Evolutionary conservation across 2,113 vertebrate genomes (phyloP).

Genomic region (Opisthocomus hoazin): DNA sequence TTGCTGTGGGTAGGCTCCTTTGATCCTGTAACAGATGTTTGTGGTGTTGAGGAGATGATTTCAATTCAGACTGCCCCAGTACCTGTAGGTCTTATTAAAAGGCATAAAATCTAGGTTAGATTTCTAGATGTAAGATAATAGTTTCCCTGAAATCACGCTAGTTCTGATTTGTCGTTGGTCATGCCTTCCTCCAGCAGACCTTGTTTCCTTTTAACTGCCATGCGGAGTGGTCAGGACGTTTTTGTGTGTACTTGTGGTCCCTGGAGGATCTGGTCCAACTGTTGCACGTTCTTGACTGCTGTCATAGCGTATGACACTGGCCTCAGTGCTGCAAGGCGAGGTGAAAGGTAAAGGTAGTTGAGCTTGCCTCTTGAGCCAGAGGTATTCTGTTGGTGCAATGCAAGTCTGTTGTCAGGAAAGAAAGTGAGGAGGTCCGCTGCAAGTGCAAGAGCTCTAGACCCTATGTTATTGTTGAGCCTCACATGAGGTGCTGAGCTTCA

Average conservation of each 20-base stretch:
- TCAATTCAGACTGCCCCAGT: not conserved
- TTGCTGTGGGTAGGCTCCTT: not conserved
- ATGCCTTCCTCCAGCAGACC: not conserved
- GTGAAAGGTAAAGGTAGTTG: not conserved
- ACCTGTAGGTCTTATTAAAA: not conserved
- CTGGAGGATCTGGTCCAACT: not conserved
- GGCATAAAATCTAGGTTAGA: not conserved
- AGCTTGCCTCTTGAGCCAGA: not conserved
- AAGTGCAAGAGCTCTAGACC: not conserved
- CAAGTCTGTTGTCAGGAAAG: not conserved
- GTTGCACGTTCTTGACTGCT: not conserved
- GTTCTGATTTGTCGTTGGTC: not conserved
- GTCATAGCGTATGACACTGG: not conserved
- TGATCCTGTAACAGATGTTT: not conserved
- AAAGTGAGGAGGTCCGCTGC: not conserved
- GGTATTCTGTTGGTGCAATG: not conserved
- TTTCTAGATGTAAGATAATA: not conserved
- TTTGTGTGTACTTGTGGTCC: not conserved
- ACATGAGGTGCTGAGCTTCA: not conserved
- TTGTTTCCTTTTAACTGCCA: not conserved
- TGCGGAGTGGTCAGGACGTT: not conserved
- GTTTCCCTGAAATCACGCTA: not conserved
- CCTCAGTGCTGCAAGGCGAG: not conserved
- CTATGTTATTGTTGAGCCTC: not conserved
- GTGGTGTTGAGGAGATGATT: not conserved